phyloP scores from a whole-genome alignment of 1,140 invertebrate genomes.

The Trichogramma pretiosum region DNA sequence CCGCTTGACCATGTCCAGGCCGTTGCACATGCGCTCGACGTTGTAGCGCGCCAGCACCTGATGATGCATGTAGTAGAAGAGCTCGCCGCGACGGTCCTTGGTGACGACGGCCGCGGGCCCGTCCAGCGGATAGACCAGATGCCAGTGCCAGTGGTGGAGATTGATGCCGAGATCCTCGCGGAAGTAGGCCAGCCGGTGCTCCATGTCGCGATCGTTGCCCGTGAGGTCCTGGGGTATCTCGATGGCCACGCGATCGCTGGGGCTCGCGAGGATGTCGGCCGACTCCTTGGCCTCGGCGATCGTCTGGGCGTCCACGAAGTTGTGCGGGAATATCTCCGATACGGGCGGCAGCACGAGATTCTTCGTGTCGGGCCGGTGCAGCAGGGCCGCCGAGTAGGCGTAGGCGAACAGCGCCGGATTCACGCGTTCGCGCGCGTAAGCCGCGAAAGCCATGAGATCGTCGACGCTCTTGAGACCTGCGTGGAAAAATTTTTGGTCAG shows the following conservation, averaged over 20 bases:
- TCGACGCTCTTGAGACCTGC: conserved; percentile 59
- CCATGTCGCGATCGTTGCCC: conserved; percentile 59
- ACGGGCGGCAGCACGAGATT: conserved; percentile 60
- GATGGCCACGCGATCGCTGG: conserved; percentile 30
- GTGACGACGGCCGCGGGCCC: conserved; percentile 44
- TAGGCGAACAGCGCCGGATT: conserved; percentile 74
- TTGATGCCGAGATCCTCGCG: conserved; percentile 51
- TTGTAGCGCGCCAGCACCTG: conserved; percentile 58
- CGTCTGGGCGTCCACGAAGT: conserved; percentile 65
- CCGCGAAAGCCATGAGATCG: conserved; percentile 59
- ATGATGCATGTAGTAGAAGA: conserved; percentile 56
- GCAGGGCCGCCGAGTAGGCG: conserved; percentile 60
- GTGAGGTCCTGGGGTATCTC: conserved; percentile 63
- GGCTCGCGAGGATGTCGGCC: conserved; percentile 54
- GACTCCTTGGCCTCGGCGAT: conserved; percentile 60
- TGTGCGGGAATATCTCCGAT: conserved; percentile 65
- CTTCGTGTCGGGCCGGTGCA: conserved; percentile 67
- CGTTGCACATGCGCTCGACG: conserved; percentile 47
- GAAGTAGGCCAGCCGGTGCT: conserved; percentile 58
- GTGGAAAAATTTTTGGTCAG: not conserved
- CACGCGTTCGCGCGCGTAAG: conserved; percentile 62
- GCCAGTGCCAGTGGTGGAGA: conserved; percentile 75
- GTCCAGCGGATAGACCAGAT: conserved; percentile 67
- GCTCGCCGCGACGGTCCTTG: conserved; percentile 52
- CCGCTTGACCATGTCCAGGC: conserved; percentile 43